Evolutionary conservation across 2,113 vertebrate genomes (phyloP).

Genomic region (Rhinogobius similis): DNA sequence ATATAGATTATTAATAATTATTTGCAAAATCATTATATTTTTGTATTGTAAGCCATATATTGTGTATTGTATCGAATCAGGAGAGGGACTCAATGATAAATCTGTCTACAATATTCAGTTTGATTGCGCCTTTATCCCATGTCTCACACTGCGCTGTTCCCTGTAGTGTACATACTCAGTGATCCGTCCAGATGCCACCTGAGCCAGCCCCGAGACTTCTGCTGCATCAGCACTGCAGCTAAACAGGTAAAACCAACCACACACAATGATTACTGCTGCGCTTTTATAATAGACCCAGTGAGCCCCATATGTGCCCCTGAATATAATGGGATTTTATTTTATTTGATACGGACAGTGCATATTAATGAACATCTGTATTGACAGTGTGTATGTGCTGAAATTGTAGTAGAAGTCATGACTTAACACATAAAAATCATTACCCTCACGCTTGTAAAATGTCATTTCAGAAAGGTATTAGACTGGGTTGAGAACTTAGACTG

Average conservation of each 20-base stretch:
- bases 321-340: neutral
- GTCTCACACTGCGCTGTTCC: conserved; percentile 16
- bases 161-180: conserved; percentile 88
- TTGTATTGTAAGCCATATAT: too few species aligned
- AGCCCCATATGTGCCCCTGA: neutral
- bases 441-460: too few species aligned
- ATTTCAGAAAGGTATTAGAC: neutral
- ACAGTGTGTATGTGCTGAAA: too few species aligned
- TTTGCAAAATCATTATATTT: too few species aligned
- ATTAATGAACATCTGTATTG: too few species aligned
- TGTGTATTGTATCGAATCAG: too few species aligned
- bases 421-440: too few species aligned
- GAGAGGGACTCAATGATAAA: neutral
- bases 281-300: conserved; percentile 5
- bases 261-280: conserved; percentile 9
- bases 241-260: conserved; percentile 81
- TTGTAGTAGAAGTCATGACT: too few species aligned
- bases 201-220: conserved; percentile 94
- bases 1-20: too few species aligned
- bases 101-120: neutral
- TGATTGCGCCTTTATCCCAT: neutral
- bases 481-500: neutral
- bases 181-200: conserved; percentile 84
- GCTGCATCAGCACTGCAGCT: conserved; percentile 90
- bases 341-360: neutral